Evolutionary conservation across 1,140 invertebrate genomes (phyloP), one percentile per base, ranked within the genome.

Genomic region (Lanistes nyassanus): DNA sequence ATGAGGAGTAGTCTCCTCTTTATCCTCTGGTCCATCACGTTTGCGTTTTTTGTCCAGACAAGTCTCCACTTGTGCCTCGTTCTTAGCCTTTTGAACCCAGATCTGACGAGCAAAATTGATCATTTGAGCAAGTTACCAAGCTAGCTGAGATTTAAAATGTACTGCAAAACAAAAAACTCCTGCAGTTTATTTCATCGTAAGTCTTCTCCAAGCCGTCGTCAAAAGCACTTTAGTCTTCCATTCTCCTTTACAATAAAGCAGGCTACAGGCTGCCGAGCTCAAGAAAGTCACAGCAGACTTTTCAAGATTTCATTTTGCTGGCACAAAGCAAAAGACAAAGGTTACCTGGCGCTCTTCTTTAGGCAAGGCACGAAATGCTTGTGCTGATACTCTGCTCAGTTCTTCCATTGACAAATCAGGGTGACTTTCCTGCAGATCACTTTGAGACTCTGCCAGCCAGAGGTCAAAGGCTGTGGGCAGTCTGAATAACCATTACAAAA

Each of bases 321-420:
- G 6, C 6, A 23, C 3, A n/a, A 23, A 3, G 2, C 36, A 34
- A 26, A 37, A 23, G 19, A 47, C 1, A 47, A 64, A 21, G 2
- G 2, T 76, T 58, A 87, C 87, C 83, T 87, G 81, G 83, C 83
- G 80, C 60, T 88, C 84, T 36, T 86, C 86, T 64, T 84, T 87
- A 23, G 83, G 66, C 47, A 88, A 56, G 36, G 81, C 72, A 53
- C 83, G 78, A 68, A 85, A 88, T 71, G 62, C 76, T 56, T 85
- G 82, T 13, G 83, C 82, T 31, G 81, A 85, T n/a, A 78, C 62
- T 29, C 82, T 79, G 47, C 67, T 76, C 6, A 87, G 65, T 47
- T 84, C 86, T 36, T 85, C 84, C 1, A 82, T 82, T 21, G 80
- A 81, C 7, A 81, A 5, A 26, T 86, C 84, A 47, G 83, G 81